These are phyloP conservation scores for Xenopus borealis DNA, from an alignment of 2,113 vertebrate genomes.

Conservation along the genomic window DNA sequence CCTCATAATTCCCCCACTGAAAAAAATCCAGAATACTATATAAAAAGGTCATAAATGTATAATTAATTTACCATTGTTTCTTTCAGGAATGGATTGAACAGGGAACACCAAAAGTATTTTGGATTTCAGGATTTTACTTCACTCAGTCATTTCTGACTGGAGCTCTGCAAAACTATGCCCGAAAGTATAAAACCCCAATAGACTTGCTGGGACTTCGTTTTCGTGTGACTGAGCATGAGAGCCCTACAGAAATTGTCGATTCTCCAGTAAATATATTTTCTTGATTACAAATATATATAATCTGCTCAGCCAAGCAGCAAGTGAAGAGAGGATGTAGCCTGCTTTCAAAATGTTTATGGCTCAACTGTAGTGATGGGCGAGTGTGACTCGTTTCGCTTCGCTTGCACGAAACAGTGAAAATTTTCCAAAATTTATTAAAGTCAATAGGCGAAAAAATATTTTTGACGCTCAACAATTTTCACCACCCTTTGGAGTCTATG, in stretches of 20 bases:
- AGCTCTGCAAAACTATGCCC: slow-evolving; percentile 46
- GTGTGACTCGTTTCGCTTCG: too few species aligned
- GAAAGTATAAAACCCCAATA: slow-evolving; percentile 44
- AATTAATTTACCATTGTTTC: too few species aligned
- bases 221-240: slow-evolving; percentile 34
- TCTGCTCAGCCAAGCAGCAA: not conserved
- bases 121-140: slow-evolving; percentile 49
- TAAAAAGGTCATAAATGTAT: too few species aligned
- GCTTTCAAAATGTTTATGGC: too few species aligned
- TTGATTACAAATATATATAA: not conserved
- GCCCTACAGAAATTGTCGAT: slow-evolving; percentile 6
- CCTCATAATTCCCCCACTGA: too few species aligned
- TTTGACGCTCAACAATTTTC: too few species aligned
- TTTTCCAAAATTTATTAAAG: too few species aligned
- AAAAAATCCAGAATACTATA: too few species aligned
- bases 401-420: too few species aligned
- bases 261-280: slow-evolving; percentile 22
- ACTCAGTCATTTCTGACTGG: slow-evolving; percentile 49
- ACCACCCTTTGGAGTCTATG: too few species aligned
- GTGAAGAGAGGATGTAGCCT: not conserved
- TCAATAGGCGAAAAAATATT: too few species aligned
- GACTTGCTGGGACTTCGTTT: slow-evolving; percentile 43
- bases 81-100: slow-evolving; percentile 43
- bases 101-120: slow-evolving; percentile 43
- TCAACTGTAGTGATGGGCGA: too few species aligned